Conservation (phyloP, 2,888 invertebrate species). For the Apodemia zela region DNA sequence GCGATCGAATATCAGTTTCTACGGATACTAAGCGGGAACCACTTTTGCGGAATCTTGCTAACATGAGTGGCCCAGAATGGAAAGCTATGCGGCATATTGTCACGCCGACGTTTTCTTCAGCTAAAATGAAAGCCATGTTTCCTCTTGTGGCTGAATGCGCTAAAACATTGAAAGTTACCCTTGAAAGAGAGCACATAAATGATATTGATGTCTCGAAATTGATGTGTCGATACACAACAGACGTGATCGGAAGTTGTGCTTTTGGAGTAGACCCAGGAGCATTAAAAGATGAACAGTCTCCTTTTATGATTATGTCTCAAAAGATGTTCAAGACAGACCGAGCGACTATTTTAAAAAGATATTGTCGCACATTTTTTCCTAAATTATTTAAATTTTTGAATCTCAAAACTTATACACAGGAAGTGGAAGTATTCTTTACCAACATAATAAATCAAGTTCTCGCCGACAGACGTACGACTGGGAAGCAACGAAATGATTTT, state of each 20-base stretch:
- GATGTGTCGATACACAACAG: constrained; percentile 67
- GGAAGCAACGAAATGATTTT: constrained; percentile 59
- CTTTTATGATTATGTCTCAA: constrained; percentile 67
- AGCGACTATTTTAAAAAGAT: constrained; percentile 59
- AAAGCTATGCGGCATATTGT: constrained; percentile 69
- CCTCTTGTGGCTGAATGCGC: constrained; percentile 66
- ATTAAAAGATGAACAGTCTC: constrained; percentile 58
- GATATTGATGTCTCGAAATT: constrained; percentile 60
- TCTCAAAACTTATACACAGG: constrained; percentile 60
- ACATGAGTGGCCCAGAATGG: constrained; percentile 74
- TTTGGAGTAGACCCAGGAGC: constrained; percentile 69
- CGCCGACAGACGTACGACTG: constrained; percentile 53
- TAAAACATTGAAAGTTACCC: constrained; percentile 48
- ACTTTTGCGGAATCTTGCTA: constrained; percentile 64
- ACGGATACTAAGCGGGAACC: constrained; percentile 71
- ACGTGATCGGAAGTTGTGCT: constrained; percentile 72
- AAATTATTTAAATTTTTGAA: constrained; percentile 65
- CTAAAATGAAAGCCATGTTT: constrained; percentile 76
- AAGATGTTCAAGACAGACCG: constrained; percentile 68
- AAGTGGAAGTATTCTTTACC: constrained; percentile 66
- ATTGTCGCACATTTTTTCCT: constrained; percentile 66
- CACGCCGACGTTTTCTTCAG: constrained; percentile 71
- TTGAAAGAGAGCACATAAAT: constrained; percentile 44
- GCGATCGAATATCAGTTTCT: constrained; percentile 62
- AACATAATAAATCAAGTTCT: constrained; percentile 64